Conservation (phyloP, 2,113 vertebrate species). For the Columba janthina region DNA sequence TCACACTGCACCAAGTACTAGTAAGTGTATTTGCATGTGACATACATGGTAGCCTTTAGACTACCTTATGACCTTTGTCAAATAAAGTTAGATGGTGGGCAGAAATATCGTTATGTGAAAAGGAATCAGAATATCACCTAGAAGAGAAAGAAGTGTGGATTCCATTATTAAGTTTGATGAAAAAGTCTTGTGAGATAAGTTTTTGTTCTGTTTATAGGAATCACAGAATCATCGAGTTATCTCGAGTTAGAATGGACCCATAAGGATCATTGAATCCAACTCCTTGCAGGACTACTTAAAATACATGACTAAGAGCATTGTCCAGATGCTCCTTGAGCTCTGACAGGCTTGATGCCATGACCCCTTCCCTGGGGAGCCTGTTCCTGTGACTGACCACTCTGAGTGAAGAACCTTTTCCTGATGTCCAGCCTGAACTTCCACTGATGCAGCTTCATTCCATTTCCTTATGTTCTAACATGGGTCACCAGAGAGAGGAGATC, state of each 20-base stretch:
- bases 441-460: background rate
- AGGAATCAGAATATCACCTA: background rate
- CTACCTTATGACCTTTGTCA: background rate
- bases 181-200: background rate
- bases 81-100: background rate
- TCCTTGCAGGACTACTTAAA: background rate
- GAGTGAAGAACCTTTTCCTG: background rate
- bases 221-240: background rate
- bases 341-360: background rate
- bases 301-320: fast-evolving
- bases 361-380: background rate
- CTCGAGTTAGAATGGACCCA: background rate
- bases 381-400: background rate
- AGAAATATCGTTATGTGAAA: background rate
- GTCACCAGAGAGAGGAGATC: background rate
- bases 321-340: background rate
- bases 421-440: background rate
- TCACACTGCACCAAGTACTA: background rate
- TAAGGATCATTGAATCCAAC: background rate
- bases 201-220: background rate
- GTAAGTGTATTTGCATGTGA: background rate
- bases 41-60: background rate
- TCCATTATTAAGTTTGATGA: background rate
- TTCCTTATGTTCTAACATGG: fast-evolving
- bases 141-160: background rate